These are phyloP conservation scores for Zaprionus vittiger DNA, from an alignment of 1,140 invertebrate genomes.

Conservation along the genomic window DNA sequence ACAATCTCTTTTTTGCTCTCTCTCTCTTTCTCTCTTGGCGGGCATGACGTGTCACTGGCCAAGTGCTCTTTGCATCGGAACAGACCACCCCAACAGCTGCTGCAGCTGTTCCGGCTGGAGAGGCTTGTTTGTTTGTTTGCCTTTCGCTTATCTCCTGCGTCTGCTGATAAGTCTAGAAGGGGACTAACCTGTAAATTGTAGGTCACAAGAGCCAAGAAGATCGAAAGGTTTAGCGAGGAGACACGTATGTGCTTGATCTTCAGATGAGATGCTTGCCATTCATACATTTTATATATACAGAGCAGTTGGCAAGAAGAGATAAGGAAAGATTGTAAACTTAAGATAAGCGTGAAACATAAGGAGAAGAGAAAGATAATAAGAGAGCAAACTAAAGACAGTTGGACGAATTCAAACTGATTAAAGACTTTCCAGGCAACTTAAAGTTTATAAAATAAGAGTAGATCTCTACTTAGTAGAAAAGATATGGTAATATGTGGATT, in stretches of 20 bases:
- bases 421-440: too few species aligned
- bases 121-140: slow-evolving; percentile 33
- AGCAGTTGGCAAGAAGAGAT: too few species aligned
- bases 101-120: slow-evolving; percentile 17
- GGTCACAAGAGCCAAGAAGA: neutral
- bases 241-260: neutral
- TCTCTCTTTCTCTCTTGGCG: neutral
- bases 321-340: neutral
- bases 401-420: too few species aligned
- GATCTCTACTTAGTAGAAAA: neutral
- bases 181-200: neutral
- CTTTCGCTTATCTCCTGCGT: slow-evolving; percentile 21
- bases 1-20: neutral
- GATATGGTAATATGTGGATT: too few species aligned
- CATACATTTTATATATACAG: too few species aligned
- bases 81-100: slow-evolving; percentile 47
- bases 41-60: slow-evolving; percentile 47
- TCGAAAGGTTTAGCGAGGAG: neutral
- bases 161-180: slow-evolving; percentile 18
- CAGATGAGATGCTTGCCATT: too few species aligned
- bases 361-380: neutral
- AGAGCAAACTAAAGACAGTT: neutral
- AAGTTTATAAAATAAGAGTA: neutral
- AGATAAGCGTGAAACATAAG: neutral
- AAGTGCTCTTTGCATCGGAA: slow-evolving; percentile 43